Conservation (phyloP, 2,888 invertebrate genomes). For the Athalia circularis region DNA sequence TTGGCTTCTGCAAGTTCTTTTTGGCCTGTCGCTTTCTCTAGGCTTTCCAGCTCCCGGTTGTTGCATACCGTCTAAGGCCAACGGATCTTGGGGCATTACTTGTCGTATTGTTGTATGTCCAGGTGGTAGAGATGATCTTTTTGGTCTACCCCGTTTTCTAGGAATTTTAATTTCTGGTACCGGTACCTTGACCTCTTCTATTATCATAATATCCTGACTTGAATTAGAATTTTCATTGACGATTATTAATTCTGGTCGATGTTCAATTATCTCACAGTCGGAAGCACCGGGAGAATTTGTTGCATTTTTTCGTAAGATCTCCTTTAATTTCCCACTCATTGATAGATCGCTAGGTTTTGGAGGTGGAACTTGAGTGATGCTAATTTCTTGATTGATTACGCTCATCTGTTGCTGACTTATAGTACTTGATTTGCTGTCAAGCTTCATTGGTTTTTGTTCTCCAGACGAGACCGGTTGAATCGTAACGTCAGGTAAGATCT, state of each 20-base stretch:
- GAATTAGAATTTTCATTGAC: slow-evolving; percentile 72
- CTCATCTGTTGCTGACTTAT: slow-evolving; percentile 68
- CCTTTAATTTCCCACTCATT: slow-evolving; percentile 65
- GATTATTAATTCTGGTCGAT: slow-evolving; percentile 70
- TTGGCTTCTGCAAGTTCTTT: slow-evolving; percentile 70
- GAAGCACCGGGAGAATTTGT: slow-evolving; percentile 60
- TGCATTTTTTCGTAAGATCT: slow-evolving; percentile 58
- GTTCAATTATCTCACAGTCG: slow-evolving; percentile 71
- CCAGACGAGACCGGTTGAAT: slow-evolving; percentile 66
- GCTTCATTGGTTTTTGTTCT: slow-evolving; percentile 55
- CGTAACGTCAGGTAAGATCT: slow-evolving; percentile 69
- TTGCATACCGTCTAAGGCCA: slow-evolving; percentile 64
- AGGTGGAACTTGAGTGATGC: slow-evolving; percentile 68
- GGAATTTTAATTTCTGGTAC: slow-evolving; percentile 64
- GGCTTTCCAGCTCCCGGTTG: slow-evolving; percentile 52
- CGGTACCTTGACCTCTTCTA: slow-evolving; percentile 68
- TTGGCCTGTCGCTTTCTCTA: slow-evolving; percentile 69
- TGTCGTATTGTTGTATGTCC: slow-evolving; percentile 49
- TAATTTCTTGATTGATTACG: slow-evolving; percentile 69
- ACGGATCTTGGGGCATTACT: slow-evolving; percentile 61
- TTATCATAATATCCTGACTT: slow-evolving; percentile 73
- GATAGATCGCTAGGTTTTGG: slow-evolving; percentile 55
- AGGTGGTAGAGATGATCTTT: slow-evolving; percentile 61
- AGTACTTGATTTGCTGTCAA: slow-evolving; percentile 59
- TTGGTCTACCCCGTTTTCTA: slow-evolving; percentile 70